Evolutionary conservation across 2,113 vertebrate species (phyloP), one percentile per base, ranked within the genome.

Genomic region (Benthochromis sp.): DNA sequence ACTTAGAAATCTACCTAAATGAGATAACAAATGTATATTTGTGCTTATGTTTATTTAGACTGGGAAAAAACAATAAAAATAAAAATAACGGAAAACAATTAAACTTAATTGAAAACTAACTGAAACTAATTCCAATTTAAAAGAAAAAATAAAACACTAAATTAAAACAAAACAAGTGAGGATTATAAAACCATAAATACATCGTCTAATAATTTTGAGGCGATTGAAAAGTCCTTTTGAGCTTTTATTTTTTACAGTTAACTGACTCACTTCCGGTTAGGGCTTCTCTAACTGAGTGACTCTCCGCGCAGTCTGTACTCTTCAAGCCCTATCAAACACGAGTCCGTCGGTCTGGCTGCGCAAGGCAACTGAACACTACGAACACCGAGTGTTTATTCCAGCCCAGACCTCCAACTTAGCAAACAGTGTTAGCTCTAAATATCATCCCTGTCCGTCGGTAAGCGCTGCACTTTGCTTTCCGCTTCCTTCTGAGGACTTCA

Each of bases 301-400:
- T 3, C 47, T 89, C 7, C 54, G 76, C 57, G 71, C 76, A 43
- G 81, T 71, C 73, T 47, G 34, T 17, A 84, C 92, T 90, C 91
- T 92, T 86, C 52, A 66, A 85, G 86, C 89, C 40, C 69, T 9
- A 81, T 83, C 80, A 57, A 92, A 86, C 90, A 89, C 3, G 91
- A 94, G 90, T 93, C 85, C 86, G 34, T 87, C 31, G 81, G 52
- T 89, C 78, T 31, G 69, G 21, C 89, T 91, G 86, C 93, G 91
- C 93, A 92, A 93, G 92, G 90, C 82, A 89, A 54, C 91, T 43
- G 88, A 89, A 13, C 83, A 21, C 16, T 2, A n/a, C 27, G 79
- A 45, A 8, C 2, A 55, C 27, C 57, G 84, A 86, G 73, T 82
- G 82, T 3, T n/a, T 40, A 43, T 40, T 54, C 27, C 21, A 34